Evolutionary conservation across 2,888 invertebrate genomes (phyloP).

Genomic region (Caenorhabditis panamensis): DNA sequence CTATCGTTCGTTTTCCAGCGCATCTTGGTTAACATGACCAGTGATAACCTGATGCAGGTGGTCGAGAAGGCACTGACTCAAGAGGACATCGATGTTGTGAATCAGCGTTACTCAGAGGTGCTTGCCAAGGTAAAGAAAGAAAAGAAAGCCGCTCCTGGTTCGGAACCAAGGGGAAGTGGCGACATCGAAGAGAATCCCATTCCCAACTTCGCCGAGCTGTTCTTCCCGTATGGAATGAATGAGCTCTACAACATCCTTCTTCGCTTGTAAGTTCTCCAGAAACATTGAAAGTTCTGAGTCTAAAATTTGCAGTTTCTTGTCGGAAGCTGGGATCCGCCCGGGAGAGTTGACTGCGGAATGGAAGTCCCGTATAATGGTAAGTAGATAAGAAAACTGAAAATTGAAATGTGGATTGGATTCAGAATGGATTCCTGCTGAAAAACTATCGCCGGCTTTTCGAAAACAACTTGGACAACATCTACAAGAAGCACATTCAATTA

Average conservation of each 20-base stretch:
- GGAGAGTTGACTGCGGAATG: slow-evolving; percentile 8
- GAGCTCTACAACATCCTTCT: slow-evolving; percentile 16
- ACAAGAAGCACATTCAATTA: slow-evolving; percentile 27
- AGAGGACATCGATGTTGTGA: not conserved
- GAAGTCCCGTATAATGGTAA: slow-evolving; percentile 17
- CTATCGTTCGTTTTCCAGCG: not conserved
- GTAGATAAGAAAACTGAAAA: not conserved
- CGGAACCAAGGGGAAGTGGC: not conserved
- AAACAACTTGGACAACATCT: slow-evolving; percentile 1
- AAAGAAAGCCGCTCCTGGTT: not conserved
- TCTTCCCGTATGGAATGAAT: slow-evolving; percentile 27
- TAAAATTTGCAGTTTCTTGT: slow-evolving; percentile 20
- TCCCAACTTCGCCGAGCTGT: slow-evolving; percentile 11
- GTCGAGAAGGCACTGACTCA: not conserved
- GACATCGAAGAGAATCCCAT: not conserved
- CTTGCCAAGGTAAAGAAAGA: not conserved
- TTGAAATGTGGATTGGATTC: not conserved
- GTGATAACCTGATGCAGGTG: slow-evolving; percentile 7
- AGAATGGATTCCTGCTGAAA: slow-evolving; percentile 21
- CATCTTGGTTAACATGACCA: not conserved
- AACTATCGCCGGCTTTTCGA: slow-evolving; percentile 12
- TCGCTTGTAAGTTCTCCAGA: slow-evolving; percentile 29
- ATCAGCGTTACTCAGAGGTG: too few species aligned
- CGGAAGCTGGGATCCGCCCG: slow-evolving; percentile 12
- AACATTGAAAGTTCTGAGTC: too few species aligned